Evolutionary conservation across 2,113 vertebrate genomes (phyloP).

Genomic region (Orcinus orca): DNA sequence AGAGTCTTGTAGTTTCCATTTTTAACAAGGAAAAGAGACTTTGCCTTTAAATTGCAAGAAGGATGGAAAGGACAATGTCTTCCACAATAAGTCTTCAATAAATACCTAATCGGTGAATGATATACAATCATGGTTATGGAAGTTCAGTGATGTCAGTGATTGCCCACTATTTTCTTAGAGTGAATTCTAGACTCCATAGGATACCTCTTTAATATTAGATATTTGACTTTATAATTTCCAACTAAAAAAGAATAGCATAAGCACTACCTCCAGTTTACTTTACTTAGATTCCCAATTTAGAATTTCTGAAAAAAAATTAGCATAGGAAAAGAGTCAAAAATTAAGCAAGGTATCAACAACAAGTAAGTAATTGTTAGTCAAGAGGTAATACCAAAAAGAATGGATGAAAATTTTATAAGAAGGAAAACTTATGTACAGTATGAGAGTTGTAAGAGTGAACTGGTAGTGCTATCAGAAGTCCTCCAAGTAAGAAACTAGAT

Average conservation of each 20-base stretch:
- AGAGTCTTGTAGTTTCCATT: not conserved
- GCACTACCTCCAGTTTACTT: not conserved
- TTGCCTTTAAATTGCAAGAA: not conserved
- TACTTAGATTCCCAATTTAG: not conserved
- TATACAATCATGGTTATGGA: not conserved
- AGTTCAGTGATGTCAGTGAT: not conserved
- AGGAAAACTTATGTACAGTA: not conserved
- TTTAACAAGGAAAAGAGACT: not conserved
- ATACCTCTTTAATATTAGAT: not conserved
- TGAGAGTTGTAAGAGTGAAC: not conserved
- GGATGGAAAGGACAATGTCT: not conserved
- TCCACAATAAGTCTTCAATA: not conserved
- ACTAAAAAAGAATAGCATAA: not conserved
- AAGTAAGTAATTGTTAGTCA: not conserved
- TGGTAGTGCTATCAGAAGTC: not conserved
- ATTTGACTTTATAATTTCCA: not conserved
- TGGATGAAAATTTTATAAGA: not conserved
- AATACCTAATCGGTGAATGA: not conserved
- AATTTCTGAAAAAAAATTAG: not conserved
- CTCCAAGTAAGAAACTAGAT: not conserved
- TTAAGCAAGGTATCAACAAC: not conserved
- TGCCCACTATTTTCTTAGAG: not conserved
- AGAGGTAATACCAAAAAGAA: not conserved
- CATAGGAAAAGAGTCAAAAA: not conserved
- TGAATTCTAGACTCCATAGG: not conserved